phyloP scores from a whole-genome alignment of 2,113 vertebrate species.

The Mystacornis crossleyi region DNA sequence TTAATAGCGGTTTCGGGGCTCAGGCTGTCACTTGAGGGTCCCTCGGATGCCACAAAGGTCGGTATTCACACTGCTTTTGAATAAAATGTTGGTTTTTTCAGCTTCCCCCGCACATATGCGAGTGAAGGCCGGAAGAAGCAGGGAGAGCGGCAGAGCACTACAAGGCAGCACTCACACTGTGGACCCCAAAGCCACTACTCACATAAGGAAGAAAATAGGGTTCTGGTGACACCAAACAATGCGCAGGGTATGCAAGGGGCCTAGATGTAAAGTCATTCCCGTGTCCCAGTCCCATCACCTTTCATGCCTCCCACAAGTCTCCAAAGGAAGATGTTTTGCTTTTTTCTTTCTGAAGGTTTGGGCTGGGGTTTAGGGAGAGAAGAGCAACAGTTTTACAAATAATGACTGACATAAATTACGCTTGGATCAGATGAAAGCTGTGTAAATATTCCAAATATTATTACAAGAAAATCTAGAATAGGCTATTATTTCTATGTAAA shows the following conservation, averaged over 20 bases:
- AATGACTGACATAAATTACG: not conserved
- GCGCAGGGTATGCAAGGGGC: fast-evolving
- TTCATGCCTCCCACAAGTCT: not conserved
- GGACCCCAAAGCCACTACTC: not conserved
- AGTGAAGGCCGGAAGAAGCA: not conserved
- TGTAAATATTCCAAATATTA: not conserved
- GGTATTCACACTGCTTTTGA: not conserved
- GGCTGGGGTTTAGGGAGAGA: not conserved
- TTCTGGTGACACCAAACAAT: not conserved
- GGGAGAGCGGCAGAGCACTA: not conserved
- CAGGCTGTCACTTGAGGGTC: not conserved
- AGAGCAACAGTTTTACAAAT: not conserved
- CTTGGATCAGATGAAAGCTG: not conserved
- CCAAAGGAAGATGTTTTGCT: not conserved
- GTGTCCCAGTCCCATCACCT: not conserved
- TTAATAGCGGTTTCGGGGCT: not conserved
- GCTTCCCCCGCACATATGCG: fast-evolving
- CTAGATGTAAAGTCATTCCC: not conserved
- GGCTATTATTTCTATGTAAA: not conserved
- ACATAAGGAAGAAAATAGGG: not conserved
- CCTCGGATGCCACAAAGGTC: not conserved
- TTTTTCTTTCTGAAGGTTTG: not conserved
- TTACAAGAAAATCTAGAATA: not conserved
- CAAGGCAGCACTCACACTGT: fast-evolving
- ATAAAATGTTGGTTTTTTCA: not conserved